Conservation (phyloP, 2,888 invertebrate genomes). For the Timema cristinae region DNA sequence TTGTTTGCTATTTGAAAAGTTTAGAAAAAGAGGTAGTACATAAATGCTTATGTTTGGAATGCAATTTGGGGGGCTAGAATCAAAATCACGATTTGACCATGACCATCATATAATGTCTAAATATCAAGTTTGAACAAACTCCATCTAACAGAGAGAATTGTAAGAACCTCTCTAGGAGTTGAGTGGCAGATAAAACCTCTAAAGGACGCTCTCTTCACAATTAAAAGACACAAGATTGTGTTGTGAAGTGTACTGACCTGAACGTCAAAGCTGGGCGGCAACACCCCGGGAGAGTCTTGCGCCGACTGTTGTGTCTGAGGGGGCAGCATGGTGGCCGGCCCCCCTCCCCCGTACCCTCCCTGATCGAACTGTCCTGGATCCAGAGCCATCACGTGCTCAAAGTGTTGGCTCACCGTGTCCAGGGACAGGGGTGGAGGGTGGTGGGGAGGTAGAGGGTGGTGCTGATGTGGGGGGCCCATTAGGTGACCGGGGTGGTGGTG, state of each 20-base stretch:
- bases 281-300: constrained; percentile 38
- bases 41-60: too few relatives aligned
- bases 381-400: constrained; percentile 38
- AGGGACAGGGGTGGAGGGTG: constrained; percentile 31
- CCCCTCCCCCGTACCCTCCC: constrained; percentile 23
- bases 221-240: too few relatives aligned
- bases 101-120: too few relatives aligned
- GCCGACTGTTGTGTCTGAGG: constrained; percentile 33
- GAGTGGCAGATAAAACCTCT: too few relatives aligned
- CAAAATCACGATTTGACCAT: too few relatives aligned
- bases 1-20: too few relatives aligned
- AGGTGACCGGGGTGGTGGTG: constrained; percentile 49
- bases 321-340: constrained; percentile 23
- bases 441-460: constrained; percentile 33
- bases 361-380: constrained; percentile 30
- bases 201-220: too few relatives aligned
- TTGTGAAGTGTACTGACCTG: constrained; percentile 59
- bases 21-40: too few relatives aligned
- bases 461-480: constrained; percentile 47
- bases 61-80: too few relatives aligned
- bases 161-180: too few relatives aligned
- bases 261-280: constrained; percentile 68
- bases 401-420: constrained; percentile 33
- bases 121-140: too few relatives aligned
- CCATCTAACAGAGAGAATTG: too few relatives aligned